Conservation (phyloP, 1,140 invertebrate species). For the Drosophila kanapiae region DNA sequence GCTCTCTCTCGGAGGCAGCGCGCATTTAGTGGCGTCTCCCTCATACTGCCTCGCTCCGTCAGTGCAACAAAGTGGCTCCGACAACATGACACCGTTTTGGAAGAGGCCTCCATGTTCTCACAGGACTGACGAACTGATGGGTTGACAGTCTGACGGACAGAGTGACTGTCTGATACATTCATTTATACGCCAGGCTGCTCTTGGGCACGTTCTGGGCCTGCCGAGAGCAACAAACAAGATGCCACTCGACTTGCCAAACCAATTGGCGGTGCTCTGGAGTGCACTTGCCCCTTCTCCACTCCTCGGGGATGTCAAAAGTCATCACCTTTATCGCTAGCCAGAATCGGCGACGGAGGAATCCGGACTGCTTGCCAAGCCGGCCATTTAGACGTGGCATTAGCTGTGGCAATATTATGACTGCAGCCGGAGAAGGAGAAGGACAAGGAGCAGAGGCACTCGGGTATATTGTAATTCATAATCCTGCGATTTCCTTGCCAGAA, state of each 20-base stretch:
- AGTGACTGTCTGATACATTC: conserved; percentile 65
- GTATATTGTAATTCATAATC: conserved; percentile 83
- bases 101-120: conserved; percentile 28
- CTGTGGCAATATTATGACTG: conserved; percentile 82
- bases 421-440: conserved; percentile 25
- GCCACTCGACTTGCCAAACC: conserved; percentile 67
- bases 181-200: conserved; percentile 49
- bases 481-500: conserved; percentile 76
- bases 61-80: conserved; percentile 67
- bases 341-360: conserved; percentile 5
- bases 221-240: conserved; percentile 55
- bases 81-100: conserved; percentile 69
- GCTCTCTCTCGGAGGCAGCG: conserved; percentile 50
- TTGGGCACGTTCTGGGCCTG: conserved; percentile 63
- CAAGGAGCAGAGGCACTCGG: conserved; percentile 42
- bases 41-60: background rate
- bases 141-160: conserved; percentile 38
- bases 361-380: conserved; percentile 44
- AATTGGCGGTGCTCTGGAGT: conserved; percentile 56
- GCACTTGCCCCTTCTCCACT: conserved; percentile 23
- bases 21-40: conserved; percentile 68
- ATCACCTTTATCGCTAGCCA: conserved; percentile 73
- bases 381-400: conserved; percentile 65
- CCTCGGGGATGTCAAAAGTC: conserved; percentile 73
- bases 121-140: conserved; percentile 35